phyloP scores from a whole-genome alignment of 2,797 vertebrate species.

The Crenuchus spilurus region DNA sequence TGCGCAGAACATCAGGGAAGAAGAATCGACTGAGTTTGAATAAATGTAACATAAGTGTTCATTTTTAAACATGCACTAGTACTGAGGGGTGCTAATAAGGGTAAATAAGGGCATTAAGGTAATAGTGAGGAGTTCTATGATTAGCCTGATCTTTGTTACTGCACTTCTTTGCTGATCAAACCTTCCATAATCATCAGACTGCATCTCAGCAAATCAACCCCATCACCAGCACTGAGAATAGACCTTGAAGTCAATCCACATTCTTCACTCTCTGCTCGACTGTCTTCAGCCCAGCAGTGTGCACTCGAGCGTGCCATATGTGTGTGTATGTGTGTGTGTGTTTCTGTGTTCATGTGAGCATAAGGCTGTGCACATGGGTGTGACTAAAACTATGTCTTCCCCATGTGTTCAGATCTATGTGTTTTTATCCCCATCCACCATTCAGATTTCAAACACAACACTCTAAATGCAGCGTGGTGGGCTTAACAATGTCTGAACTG shows the following conservation, averaged over 20 bases:
- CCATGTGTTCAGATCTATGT: constrained; percentile 25
- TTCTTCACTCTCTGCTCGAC: constrained; percentile 31
- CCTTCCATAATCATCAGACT: constrained; percentile 17
- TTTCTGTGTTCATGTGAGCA: constrained; percentile 44
- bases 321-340: constrained; percentile 16
- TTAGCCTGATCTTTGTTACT: constrained; percentile 3
- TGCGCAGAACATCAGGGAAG: no score
- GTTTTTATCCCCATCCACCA: no score
- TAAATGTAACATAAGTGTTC: no score
- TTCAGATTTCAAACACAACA: constrained; percentile 14
- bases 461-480: background rate
- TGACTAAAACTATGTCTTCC: constrained; percentile 38
- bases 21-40: no score
- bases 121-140: no score
- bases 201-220: constrained; percentile 38
- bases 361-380: constrained; percentile 39
- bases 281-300: constrained; percentile 37
- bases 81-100: no score
- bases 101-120: no score
- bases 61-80: no score
- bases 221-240: constrained; percentile 45
- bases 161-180: background rate
- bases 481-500: background rate
- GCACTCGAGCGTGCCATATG: constrained; percentile 31
- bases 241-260: constrained; percentile 45